Evolutionary conservation across 2,113 vertebrate species (phyloP), one percentile per base, ranked within the genome.

Genomic region (Macaca mulatta): DNA sequence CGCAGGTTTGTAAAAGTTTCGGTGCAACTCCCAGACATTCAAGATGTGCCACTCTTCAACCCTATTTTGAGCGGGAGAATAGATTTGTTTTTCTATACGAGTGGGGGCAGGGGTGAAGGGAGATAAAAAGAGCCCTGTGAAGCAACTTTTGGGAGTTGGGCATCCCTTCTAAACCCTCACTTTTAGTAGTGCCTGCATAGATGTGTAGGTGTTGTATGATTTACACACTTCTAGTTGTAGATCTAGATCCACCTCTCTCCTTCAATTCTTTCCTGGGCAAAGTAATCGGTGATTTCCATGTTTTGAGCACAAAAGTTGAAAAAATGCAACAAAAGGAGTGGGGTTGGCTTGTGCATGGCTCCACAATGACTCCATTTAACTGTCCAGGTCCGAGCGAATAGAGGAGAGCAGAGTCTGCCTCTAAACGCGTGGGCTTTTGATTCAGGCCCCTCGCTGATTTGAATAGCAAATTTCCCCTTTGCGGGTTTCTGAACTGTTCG

Each of bases 321-420:
- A 90, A 97, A 97, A 77, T 52, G 95, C 61, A 79, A 96, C 88
- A 86, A 38, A 97, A 93, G 89, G 64, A 97, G 93, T 97, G 89
- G 97, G 96, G 96, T 97, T 97, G 95, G 97, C 95, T 97, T 98
- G 92, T 97, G 97, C 96, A 97, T 43, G 97, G 97, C 90, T 98
- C 98, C 96, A 98, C 98, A 98, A 98, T 98, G 98, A 98, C 97
- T 97, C 98, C 98, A 98, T 99, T 98, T 98, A 98, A 98, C 98
- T 94, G 98, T 97, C 98, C 97, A 93, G 96, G 80, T 97, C 94
- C 52, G 84, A 96, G 93, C 98, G 98, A 98, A 98, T 98, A 96
- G 87, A 98, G 64, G 92, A 78, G 97, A 97, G 98, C 94, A 78
- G 97, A 97, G 97, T 97, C 97, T 96, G 97, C 97, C 97, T 98